Evolutionary conservation across 2,113 vertebrate species (phyloP).

Genomic region (Dipodomys ordii): DNA sequence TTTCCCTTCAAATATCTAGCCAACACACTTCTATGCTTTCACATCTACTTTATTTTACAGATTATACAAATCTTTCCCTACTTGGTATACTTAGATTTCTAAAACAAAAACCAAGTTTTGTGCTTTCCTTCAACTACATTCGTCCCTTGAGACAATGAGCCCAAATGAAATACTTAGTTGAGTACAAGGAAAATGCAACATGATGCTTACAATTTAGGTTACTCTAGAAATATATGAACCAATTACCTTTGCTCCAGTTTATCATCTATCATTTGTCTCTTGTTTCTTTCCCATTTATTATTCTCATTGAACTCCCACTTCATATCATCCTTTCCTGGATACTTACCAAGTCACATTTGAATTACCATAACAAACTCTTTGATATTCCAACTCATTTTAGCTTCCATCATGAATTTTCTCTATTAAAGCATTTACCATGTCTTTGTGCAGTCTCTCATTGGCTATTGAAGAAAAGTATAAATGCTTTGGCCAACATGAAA

Average conservation of each 20-base stretch:
- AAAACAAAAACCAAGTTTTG: constrained; percentile 43
- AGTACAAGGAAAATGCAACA: neutral
- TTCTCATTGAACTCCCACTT: neutral
- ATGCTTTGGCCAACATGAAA: neutral
- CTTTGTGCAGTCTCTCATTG: neutral
- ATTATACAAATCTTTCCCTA: constrained; percentile 20
- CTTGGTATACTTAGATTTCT: constrained; percentile 24
- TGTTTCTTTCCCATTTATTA: neutral
- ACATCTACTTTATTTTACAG: neutral
- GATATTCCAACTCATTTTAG: neutral
- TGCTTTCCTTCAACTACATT: neutral
- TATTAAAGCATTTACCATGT: neutral
- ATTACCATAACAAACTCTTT: neutral
- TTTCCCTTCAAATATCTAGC: constrained; percentile 28
- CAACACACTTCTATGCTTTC: neutral
- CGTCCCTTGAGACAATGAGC: neutral
- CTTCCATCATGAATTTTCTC: neutral
- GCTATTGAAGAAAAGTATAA: neutral
- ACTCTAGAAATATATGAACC: neutral
- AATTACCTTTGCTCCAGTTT: neutral
- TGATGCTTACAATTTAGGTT: constrained; percentile 1
- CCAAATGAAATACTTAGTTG: neutral
- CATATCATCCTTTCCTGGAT: neutral
- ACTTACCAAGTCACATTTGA: neutral
- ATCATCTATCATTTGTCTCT: neutral